These are phyloP conservation scores for Silurus lanzhouensis DNA, from an alignment of 2,797 vertebrate species.

Conservation along the genomic window DNA sequence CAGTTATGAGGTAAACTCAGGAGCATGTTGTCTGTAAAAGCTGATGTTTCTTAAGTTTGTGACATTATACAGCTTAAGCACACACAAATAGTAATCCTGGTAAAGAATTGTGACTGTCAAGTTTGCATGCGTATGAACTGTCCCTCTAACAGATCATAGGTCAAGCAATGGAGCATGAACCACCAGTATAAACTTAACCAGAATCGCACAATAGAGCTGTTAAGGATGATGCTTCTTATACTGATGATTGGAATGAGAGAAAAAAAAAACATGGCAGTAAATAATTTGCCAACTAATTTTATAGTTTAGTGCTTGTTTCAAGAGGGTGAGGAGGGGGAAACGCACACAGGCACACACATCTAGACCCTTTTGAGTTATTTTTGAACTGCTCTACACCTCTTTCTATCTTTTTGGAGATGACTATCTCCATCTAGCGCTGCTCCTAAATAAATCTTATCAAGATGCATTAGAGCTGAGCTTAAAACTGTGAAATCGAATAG, in stretches of 20 bases:
- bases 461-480: constrained; percentile 38
- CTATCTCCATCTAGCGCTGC: constrained; percentile 16
- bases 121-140: constrained; percentile 25
- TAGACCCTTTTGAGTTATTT: constrained; percentile 16
- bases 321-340: not conserved
- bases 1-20: constrained; percentile 20
- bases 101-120: not conserved
- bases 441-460: not conserved
- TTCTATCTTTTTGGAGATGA: constrained; percentile 31
- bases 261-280: not conserved
- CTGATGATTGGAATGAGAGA: not conserved
- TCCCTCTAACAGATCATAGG: constrained; percentile 12
- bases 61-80: constrained; percentile 1
- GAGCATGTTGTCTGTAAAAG: constrained; percentile 30
- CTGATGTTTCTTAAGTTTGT: not conserved
- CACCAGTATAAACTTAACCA: constrained; percentile 4
- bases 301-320: not conserved
- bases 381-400: constrained; percentile 12
- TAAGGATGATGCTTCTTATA: not conserved
- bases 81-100: not conserved
- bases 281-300: constrained; percentile 22
- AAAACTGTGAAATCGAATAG: constrained; percentile 28
- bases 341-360: not conserved
- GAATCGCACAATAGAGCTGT: constrained; percentile 7
- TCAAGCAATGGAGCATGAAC: not conserved